Conservation (phyloP, 2,113 vertebrate genomes). For the Ciconia maguari region DNA sequence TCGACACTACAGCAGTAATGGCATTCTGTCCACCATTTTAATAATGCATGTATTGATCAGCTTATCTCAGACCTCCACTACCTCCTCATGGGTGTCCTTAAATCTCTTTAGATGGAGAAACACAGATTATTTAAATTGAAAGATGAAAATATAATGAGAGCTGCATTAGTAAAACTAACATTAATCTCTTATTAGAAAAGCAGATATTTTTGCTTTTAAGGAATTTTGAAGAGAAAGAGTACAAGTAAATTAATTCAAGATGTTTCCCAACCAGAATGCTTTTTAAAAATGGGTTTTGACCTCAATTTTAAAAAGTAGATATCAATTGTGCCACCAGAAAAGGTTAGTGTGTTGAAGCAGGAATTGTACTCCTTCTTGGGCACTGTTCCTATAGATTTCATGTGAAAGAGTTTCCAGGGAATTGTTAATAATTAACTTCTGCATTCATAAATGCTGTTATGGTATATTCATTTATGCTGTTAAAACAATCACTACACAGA, state of each 20-base stretch:
- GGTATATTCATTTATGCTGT: background rate
- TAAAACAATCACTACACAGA: background rate
- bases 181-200: background rate
- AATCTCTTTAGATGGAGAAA: slow-evolving; percentile 47
- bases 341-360: background rate
- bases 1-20: slow-evolving; percentile 59
- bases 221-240: background rate
- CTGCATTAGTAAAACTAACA: slow-evolving; percentile 40
- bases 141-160: slow-evolving; percentile 46
- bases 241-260: slow-evolving; percentile 2
- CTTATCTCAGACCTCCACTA: slow-evolving; percentile 55
- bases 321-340: background rate
- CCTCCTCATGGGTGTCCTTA: slow-evolving; percentile 38
- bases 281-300: background rate
- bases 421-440: background rate
- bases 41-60: slow-evolving; percentile 75
- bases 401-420: background rate
- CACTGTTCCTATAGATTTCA: background rate
- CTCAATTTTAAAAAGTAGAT: background rate
- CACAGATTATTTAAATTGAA: slow-evolving; percentile 42
- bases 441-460: background rate
- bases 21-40: slow-evolving; percentile 71
- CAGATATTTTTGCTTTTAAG: background rate
- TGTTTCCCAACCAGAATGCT: background rate
- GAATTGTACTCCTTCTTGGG: background rate